Evolutionary conservation across 2,113 vertebrate genomes (phyloP), one percentile per base, ranked within the genome.

Genomic region (Strigops habroptila): DNA sequence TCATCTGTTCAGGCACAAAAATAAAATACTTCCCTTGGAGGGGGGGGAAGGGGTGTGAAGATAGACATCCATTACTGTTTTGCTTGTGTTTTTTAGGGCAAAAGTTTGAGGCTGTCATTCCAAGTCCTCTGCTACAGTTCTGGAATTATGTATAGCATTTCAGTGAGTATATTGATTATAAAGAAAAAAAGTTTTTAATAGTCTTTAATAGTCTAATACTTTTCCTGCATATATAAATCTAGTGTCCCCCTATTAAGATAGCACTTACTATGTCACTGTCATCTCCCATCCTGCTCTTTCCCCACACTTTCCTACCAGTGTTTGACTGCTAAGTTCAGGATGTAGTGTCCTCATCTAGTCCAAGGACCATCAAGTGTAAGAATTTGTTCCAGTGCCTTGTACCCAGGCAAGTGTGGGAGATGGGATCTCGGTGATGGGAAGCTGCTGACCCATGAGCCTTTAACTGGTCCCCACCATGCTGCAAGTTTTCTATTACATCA

Each of bases 21-120:
- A 95, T 95, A 96, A 97, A 97, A 97, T 88, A 94, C 64, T 97
- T 98, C 97, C 79, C n/a, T n/a, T n/a, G n/a, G n/a, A n/a, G n/a
- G n/a, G n/a, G n/a, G n/a, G n/a, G n/a, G n/a, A n/a, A n/a, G n/a
- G n/a, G n/a, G n/a, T n/a, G n/a, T n/a, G n/a, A n/a, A 91, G 1
- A 64, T 55, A 60, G 82, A 94, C 91, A 71, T 53, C 17, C 43
- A 46, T 46, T 82, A 24, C 14, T 3, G 22, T 67, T 92, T 90
- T 62, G n/a, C 25, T 78, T 69, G 65, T 64, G 18, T 0, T 86
- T 77, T 90, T 92, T 79, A 64, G 53, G 12, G 19, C 3, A 86
- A 48, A 77, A 64, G 2, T 84, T 62, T 81, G 16, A 91, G 41
- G 7, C 11, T 84, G 7, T 51, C 16, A 41, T 68, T 83, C 24